These are phyloP conservation scores for Petrocephalus schoutedeni DNA, from an alignment of 2,797 vertebrate species.

Conservation along the genomic window DNA sequence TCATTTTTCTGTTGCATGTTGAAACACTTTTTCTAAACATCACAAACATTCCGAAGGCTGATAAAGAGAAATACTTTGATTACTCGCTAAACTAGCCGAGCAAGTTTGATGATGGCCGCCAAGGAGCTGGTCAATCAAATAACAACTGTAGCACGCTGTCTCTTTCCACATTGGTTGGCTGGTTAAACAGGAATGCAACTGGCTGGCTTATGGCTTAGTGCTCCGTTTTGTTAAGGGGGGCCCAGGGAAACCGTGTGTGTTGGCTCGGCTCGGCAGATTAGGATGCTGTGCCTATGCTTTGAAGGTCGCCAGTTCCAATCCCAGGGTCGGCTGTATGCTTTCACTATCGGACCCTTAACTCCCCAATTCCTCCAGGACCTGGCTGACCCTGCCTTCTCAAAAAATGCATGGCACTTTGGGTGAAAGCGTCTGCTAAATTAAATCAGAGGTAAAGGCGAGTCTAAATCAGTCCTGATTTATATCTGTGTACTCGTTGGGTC, in stretches of 20 bases:
- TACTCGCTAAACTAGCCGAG: not conserved
- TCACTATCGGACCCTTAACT: not conserved
- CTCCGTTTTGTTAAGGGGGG: not conserved
- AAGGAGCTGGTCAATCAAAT: not conserved
- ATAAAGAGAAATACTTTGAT: not conserved
- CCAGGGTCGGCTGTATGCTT: not conserved
- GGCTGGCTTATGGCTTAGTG: not conserved
- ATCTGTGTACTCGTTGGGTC: not conserved
- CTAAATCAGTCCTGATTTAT: not conserved
- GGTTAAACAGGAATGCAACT: not conserved
- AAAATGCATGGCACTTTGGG: not conserved
- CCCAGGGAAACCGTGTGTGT: not conserved
- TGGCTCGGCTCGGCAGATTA: not conserved
- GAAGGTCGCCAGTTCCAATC: not conserved
- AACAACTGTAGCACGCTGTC: not conserved
- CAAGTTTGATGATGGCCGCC: not conserved
- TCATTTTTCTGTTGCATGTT: not conserved
- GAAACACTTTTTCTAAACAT: not conserved
- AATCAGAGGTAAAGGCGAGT: not conserved
- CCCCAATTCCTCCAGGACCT: not conserved
- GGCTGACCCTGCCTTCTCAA: not conserved
- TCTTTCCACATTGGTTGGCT: not conserved
- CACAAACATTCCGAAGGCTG: not conserved
- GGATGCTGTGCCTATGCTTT: not conserved
- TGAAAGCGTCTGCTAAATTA: not conserved